Base-by-base conservation (phyloP, 2,888 invertebrate species). In the Drosophila pseudotalamancana region DNA sequence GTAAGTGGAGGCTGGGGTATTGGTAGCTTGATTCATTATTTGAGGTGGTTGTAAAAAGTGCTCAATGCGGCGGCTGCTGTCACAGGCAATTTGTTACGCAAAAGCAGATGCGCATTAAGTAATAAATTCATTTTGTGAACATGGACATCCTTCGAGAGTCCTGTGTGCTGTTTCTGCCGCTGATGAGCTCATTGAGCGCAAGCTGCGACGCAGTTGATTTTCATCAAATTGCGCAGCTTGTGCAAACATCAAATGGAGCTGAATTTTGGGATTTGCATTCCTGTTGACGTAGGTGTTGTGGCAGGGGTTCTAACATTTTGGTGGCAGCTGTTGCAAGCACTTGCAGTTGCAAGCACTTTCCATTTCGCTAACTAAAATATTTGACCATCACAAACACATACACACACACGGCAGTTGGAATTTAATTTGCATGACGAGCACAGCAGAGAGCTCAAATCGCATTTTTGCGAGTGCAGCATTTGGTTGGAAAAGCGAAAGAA, bases 21-120 rank as follows among this genome's bases (percentile, higher is more conserved):
- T n/a, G n/a, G n/a, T n/a, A n/a, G n/a, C n/a, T n/a, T n/a, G n/a
- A n/a, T n/a, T n/a, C n/a, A 59, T 37, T 21, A 12, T 35, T 50
- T 16, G 35, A 42, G 40, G 23, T 46, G 54, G 23, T 48, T 55
- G 50, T 57, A 40, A 64, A 74, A 64, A 64, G 55, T 64, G 70
- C 45, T 54, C 55, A 35, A 48, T 49, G 64, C 46, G 51, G 69
- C 54, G 61, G 49, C 51, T 27, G 60, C 49, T 75, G 72, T 75
- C 78, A 50, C 53, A 65, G 57, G 59, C 74, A 65, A 77, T 74
- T 77, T 69, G 62, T 73, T 77, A 65, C 71, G 61, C 78, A 65
- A 67, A 64, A 62, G 46, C 72, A 71, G 72, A 81, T 85, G 84
- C 84, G 80, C 78, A 75, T 84, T 74, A 81, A 87, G 85, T 77